Conservation (phyloP, 2,888 invertebrate genomes). For the Pogonocherus hispidulus region DNA sequence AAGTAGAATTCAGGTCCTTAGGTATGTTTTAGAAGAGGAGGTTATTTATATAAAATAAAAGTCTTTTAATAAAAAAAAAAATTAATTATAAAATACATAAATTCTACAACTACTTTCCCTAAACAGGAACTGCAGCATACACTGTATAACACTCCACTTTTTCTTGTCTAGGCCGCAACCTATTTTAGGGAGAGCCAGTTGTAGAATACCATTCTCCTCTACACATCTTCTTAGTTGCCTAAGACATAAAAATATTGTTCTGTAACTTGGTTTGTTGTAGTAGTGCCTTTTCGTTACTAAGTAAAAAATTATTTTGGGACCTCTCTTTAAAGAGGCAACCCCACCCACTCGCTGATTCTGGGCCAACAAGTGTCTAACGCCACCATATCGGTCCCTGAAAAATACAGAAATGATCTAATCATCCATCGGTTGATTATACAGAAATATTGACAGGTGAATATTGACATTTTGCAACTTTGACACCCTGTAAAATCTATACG, state of each 20-base stretch:
- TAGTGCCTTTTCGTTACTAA: neutral
- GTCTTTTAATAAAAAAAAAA: too few species aligned
- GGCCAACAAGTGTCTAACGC: neutral
- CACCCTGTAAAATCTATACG: too few species aligned
- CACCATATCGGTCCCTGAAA: neutral
- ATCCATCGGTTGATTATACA: too few species aligned
- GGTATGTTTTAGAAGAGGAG: too few species aligned
- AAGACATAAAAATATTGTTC: neutral
- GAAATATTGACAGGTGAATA: too few species aligned
- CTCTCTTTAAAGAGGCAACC: neutral
- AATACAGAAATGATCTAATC: neutral
- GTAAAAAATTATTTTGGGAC: neutral
- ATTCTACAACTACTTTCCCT: too few species aligned
- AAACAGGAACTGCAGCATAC: neutral
- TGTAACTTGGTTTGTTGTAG: constrained; percentile 1
- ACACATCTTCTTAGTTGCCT: neutral
- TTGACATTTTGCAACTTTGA: too few species aligned
- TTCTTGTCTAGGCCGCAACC: neutral
- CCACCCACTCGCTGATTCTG: neutral
- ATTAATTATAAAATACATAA: too few species aligned
- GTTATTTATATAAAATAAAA: too few species aligned
- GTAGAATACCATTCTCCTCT: neutral
- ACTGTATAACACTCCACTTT: neutral
- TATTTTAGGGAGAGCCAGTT: neutral
- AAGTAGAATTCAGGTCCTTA: too few species aligned